Conservation (phyloP, 2,797 vertebrate species). For the Cyclura pinguis region DNA sequence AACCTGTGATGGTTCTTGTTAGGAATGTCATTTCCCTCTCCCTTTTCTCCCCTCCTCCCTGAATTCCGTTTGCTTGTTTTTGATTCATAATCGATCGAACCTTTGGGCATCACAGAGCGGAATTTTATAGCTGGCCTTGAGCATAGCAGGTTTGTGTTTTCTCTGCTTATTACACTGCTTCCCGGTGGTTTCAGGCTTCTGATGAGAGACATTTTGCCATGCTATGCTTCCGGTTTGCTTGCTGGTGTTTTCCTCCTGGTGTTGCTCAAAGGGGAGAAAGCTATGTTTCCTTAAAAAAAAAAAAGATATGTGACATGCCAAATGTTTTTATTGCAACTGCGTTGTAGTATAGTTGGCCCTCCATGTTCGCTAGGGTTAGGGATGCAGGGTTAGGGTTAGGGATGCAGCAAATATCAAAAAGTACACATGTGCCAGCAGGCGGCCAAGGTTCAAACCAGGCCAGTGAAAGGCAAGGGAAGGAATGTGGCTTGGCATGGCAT, state of each 20-base stretch:
- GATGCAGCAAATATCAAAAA: too few species aligned
- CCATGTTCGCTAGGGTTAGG: too few species aligned
- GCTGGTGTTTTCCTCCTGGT: constrained; percentile 48
- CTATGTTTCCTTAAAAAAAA: neutral
- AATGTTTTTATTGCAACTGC: too few species aligned
- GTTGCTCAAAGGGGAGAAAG: constrained; percentile 38
- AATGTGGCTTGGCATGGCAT: too few species aligned
- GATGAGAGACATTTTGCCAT: neutral
- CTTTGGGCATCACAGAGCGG: constrained; percentile 32
- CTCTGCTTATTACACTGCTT: neutral
- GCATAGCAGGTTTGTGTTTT: constrained; percentile 10
- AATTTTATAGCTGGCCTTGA: constrained; percentile 30
- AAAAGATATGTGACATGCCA: too few species aligned
- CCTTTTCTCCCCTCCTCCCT: neutral
- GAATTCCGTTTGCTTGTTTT: neutral
- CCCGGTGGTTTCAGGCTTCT: neutral
- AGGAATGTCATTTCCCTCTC: neutral
- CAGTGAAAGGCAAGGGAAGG: too few species aligned
- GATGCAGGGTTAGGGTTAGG: too few species aligned
- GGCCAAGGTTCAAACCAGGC: too few species aligned
- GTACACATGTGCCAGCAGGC: too few species aligned
- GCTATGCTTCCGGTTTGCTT: neutral
- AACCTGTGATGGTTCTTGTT: neutral
- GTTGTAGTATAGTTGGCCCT: too few species aligned
- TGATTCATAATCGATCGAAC: constrained; percentile 43